Evolutionary conservation across 2,888 invertebrate species (phyloP), one percentile per base, ranked within the genome.

Genomic region (Rotaria magnacalcarata): DNA sequence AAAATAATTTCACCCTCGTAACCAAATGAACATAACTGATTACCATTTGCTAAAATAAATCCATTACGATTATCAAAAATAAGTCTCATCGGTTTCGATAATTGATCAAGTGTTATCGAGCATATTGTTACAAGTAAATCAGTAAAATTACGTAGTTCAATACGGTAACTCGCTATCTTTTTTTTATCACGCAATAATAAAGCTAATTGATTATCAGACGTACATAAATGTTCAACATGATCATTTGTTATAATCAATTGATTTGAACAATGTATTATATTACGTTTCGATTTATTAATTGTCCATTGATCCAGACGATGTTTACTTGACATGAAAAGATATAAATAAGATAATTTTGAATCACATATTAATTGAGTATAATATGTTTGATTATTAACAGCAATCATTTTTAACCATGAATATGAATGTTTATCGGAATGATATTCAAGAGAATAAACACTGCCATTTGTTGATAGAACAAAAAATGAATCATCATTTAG

Each of bases 81-180:
- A 34, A 67, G 14, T 34, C 34, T 67, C 67, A 67, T 67, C 34
- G 67, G 67, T 27, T 16, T 27, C 14, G 34, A 67, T 34, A 67
- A 34, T 19, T 34, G 27, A 14, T 67, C 34, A 19, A 67, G 67
- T 67, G 67, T 4, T 34, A 67, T 34, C 7, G 67, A 67, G 34
- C 67, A 67, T 67, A 67, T 67, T 34, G 67, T 67, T 34, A 67
- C 67, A 67, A 67, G 67, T 67, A 67, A 67, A 67, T 67, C 67
- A 34, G 5, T 27, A 16, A 67, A 67, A 41, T 67, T 34, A 14
- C 67, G 27, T 41, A 67, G 34, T 67, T 67, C 67, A 67, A 67
- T 67, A 34, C 67, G 67, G 34, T 67, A 67, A 34, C 34, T 67
- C 7, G 14, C 34, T 16, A 41, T 27, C 19, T 67, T 67, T 14